Percentiles rank a stretch among this genome's conserved stretches.
These are phyloP conservation scores for Dendrocincla tyrannina DNA, from an alignment of 2,797 vertebrate species.

Conservation along the genomic window DNA sequence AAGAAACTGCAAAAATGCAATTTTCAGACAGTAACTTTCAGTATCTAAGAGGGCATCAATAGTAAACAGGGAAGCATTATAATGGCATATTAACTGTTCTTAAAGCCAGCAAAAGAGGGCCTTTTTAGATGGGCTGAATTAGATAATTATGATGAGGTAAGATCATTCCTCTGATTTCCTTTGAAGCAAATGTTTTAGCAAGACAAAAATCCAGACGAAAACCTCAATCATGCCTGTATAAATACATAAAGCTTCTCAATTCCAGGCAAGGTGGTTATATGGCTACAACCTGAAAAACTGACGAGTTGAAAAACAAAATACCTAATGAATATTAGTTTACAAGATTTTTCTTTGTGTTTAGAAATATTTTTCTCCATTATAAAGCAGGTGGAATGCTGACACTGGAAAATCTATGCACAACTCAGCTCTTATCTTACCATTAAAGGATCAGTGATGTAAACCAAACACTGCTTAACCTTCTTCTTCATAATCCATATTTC, in stretches of 20 bases:
- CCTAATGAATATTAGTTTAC: slow-evolving; percentile 2
- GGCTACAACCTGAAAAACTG: background rate
- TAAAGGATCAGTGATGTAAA: slow-evolving; percentile 25
- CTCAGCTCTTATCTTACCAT: slow-evolving; percentile 1
- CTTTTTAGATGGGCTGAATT: background rate
- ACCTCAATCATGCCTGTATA: background rate
- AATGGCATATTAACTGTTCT: background rate
- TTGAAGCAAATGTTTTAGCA: background rate
- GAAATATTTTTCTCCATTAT: slow-evolving; percentile 9
- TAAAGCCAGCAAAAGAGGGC: background rate
- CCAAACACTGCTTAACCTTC: slow-evolving; percentile 34
- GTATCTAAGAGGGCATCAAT: background rate
- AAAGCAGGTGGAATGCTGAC: background rate
- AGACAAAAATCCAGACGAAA: background rate
- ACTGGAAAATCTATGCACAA: background rate
- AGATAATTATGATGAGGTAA: background rate
- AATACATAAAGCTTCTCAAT: background rate
- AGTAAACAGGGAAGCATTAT: background rate
- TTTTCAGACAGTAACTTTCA: background rate
- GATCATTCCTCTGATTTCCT: background rate
- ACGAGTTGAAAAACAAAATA: too few relatives aligned
- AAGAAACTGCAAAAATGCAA: background rate
- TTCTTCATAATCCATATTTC: slow-evolving; percentile 32
- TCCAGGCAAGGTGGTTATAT: background rate
- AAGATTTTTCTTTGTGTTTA: background rate